Conservation (phyloP, 35 echinoderm and acorn worm species). For the Ophioderma brevispina region DNA sequence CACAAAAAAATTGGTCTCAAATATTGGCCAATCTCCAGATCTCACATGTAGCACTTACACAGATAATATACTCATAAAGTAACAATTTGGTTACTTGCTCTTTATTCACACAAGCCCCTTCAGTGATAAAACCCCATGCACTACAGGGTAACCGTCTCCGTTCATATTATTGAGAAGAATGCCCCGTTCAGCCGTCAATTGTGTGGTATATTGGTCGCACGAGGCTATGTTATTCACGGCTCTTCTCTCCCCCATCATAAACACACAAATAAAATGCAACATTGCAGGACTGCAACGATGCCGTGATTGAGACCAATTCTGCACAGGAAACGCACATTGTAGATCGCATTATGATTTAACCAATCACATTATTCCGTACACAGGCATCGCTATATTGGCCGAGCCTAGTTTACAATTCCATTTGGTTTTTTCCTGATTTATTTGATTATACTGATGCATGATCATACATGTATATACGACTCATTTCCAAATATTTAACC, state of each 20-base stretch:
- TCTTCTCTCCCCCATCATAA: too few relatives aligned
- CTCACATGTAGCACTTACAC: neutral
- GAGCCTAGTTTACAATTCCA: neutral
- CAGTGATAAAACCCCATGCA: neutral
- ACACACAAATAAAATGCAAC: too few relatives aligned
- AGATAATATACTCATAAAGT: neutral
- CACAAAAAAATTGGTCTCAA: neutral
- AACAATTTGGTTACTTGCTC: neutral
- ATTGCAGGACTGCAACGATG: neutral
- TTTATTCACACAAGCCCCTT: neutral
- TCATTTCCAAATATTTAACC: neutral
- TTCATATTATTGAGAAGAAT: neutral
- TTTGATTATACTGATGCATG: slow-evolving; percentile 7
- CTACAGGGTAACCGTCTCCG: neutral
- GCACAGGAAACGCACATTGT: neutral
- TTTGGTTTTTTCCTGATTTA: neutral
- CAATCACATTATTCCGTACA: neutral
- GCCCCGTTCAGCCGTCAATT: neutral
- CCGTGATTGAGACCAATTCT: neutral
- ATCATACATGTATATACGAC: neutral
- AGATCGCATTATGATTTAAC: neutral
- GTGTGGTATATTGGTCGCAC: neutral
- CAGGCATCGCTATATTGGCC: neutral
- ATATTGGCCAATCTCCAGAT: slow-evolving; percentile 2
- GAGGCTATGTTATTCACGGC: neutral